These are phyloP conservation scores for Oryzaephilus surinamensis DNA, from an alignment of 1,140 invertebrate genomes.

Conservation along the genomic window DNA sequence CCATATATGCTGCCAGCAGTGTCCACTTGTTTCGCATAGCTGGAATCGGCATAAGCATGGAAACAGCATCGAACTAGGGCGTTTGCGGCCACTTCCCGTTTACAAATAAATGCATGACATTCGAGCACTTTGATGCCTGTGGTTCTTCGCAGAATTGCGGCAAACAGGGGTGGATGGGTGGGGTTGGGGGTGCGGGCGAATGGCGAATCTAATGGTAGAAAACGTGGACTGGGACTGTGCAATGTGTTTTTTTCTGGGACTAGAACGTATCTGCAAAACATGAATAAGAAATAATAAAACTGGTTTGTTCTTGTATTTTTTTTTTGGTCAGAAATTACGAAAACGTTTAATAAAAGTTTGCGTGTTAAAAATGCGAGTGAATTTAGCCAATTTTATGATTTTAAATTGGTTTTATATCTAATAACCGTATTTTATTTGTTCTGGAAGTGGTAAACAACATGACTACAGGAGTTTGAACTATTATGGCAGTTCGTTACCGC, in stretches of 20 bases:
- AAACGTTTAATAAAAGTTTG: too few relatives aligned
- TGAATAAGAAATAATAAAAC: too few relatives aligned
- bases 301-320: too few relatives aligned
- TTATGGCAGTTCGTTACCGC: too few relatives aligned
- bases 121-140: constrained; percentile 98
- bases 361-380: too few relatives aligned
- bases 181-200: constrained; percentile 80
- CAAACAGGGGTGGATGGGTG: constrained; percentile 91
- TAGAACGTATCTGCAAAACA: constrained; percentile 46
- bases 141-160: constrained; percentile 87
- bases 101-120: constrained; percentile 98
- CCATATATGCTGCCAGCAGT: constrained; percentile 44
- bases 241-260: constrained; percentile 43
- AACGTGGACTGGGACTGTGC: constrained; percentile 56
- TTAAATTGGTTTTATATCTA: too few relatives aligned
- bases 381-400: too few relatives aligned
- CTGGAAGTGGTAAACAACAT: too few relatives aligned
- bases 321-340: too few relatives aligned
- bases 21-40: constrained; percentile 76
- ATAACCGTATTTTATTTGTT: too few relatives aligned
- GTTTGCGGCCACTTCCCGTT: constrained; percentile 87
- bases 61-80: constrained; percentile 89
- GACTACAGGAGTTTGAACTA: too few relatives aligned
- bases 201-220: constrained; percentile 92
- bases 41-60: constrained; percentile 89